Base-by-base conservation (phyloP, 2,888 invertebrate genomes). In the Cephus rjabovi region DNA sequence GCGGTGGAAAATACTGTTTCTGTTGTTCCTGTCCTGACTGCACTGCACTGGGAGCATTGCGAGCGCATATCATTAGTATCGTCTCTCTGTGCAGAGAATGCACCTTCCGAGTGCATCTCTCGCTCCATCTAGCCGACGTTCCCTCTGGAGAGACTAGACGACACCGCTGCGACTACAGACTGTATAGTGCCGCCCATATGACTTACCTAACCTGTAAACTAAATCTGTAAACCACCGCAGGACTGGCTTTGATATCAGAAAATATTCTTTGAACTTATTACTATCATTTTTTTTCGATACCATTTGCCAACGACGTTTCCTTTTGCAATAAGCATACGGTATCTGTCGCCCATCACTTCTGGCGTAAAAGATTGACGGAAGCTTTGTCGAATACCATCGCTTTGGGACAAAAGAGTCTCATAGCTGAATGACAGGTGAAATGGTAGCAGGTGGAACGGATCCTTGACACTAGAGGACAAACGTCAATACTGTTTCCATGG, bases 61-160 rank as follows among this genome's bases (percentile, higher is more conserved):
- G 73, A 75, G 74, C 73, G 80, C 70, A 82, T 78, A 79, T 80
- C 79, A 82, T 82, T 82, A 82, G 77, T 70, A 74, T 77, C 69
- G 35, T 75, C n/a, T 40, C 79, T 37, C n/a, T 35, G 15, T 34
- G 74, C 12, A 11, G 35, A 74, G 23, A 30, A 34, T 34, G 33
- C 34, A n/a, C 74, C 74, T 34, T 34, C 70, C 34, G 34, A 74
- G 35, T 74, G 35, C 74, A 71, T 71, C 71, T 71, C 71, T 71
- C 71, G 31, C 33, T 71, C 12, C 34, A 35, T 74, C 30, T n/a
- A 74, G 23, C 1, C 56, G 56, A 56, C 56, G 23, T 56, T 56
- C 23, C 2, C 56, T 56, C 9, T 56, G 56, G 23, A 56, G 56
- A 56, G 23, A 23, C 56, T 6, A 56, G 56, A 56, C 56, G 56